A percentile compares a stretch with the other conserved stretches of the same genome.
phyloP scores from a whole-genome alignment of 2,888 invertebrate species.

The Fragum sueziense region DNA sequence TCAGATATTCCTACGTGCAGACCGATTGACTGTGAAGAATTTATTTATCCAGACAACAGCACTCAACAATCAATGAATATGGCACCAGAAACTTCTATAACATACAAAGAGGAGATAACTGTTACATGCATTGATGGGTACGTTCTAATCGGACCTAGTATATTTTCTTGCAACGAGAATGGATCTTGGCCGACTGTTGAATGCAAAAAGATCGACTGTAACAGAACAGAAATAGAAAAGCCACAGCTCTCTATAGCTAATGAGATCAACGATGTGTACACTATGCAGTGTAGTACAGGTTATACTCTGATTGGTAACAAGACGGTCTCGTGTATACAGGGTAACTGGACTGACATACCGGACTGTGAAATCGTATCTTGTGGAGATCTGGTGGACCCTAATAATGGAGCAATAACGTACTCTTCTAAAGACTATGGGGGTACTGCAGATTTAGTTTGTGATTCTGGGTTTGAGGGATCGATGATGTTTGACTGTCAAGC shows the following conservation, averaged over 20 bases:
- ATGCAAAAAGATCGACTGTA: not conserved
- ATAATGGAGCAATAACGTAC: not conserved
- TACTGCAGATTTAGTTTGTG: not conserved
- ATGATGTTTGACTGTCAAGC: not conserved
- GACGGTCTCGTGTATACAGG: not conserved
- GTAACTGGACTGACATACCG: constrained; percentile 5
- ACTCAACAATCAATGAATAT: not conserved
- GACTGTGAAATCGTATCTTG: not conserved
- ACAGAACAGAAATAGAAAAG: not conserved
- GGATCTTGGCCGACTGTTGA: not conserved
- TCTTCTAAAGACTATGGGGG: not conserved
- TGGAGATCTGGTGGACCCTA: not conserved
- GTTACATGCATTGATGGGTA: not conserved
- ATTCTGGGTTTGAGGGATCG: not conserved
- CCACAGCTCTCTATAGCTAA: not conserved
- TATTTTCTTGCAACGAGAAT: not conserved
- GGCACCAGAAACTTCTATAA: not conserved
- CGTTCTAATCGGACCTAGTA: not conserved
- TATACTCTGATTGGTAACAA: not conserved
- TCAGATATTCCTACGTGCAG: not conserved
- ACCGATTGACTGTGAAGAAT: constrained; percentile 24
- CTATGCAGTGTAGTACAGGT: not conserved
- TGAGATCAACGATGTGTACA: not conserved
- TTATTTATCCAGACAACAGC: not conserved
- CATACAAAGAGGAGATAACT: not conserved